These are phyloP conservation scores for Chondrosia reniformis DNA, from an alignment of 37 sponge, comb jelly and placozoan genomes.

Conservation along the genomic window DNA sequence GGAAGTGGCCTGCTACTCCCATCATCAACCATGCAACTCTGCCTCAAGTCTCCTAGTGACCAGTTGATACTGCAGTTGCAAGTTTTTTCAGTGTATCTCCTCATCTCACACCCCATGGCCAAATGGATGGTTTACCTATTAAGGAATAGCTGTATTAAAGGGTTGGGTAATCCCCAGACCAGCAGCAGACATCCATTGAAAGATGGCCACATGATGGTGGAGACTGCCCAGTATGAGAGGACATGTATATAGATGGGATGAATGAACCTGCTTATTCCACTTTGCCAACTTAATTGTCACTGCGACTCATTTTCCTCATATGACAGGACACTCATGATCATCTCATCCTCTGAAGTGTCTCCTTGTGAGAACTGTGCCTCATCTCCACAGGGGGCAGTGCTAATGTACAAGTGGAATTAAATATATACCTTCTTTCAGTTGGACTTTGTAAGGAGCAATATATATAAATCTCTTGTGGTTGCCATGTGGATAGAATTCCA, in stretches of 20 bases:
- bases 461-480: not conserved
- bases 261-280: conserved; percentile 92
- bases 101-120: conserved; percentile 73
- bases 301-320: conserved; percentile 92
- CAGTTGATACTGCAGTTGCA: conserved; percentile 82
- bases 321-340: conserved; percentile 65
- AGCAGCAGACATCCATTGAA: conserved; percentile 91
- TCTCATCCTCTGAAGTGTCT: conserved; percentile 27
- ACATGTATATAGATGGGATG: conserved; percentile 81
- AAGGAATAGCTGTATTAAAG: no score
- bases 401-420: conserved; percentile 92
- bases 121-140: conserved; percentile 72
- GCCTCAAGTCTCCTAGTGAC: conserved; percentile 64
- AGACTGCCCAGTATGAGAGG: conserved; percentile 90
- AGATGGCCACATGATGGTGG: conserved; percentile 94
- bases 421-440: conserved; percentile 41
- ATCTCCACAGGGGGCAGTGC: conserved; percentile 97
- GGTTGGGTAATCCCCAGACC: conserved; percentile 48
- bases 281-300: conserved; percentile 90
- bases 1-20: no score
- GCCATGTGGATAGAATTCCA: conserved; percentile 29
- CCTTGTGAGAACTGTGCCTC: conserved; percentile 84
- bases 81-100: conserved; percentile 88
- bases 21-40: no score
- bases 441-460: not conserved